These are phyloP conservation scores for Laterallus jamaicensis DNA, from an alignment of 2,113 vertebrate genomes.

Conservation along the genomic window DNA sequence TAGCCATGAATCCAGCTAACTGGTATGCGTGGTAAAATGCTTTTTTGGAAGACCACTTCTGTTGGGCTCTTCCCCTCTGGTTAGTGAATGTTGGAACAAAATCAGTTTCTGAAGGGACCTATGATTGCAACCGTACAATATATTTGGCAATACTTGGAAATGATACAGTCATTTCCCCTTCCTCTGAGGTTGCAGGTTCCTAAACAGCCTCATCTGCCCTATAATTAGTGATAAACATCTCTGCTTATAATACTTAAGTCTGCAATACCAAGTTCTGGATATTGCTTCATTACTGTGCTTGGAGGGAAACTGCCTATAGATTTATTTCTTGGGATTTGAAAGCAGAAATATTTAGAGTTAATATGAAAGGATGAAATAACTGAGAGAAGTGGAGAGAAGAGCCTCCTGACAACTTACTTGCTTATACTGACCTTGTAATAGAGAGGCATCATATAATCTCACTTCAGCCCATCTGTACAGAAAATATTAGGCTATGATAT, in stretches of 20 bases:
- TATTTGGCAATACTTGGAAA: not conserved
- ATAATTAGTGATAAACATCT: not conserved
- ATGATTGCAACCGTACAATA: not conserved
- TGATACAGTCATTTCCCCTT: conserved; percentile 6
- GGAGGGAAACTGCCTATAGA: not conserved
- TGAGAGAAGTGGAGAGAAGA: not conserved
- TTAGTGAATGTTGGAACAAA: not conserved
- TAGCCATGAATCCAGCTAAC: not conserved
- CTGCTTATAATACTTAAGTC: not conserved
- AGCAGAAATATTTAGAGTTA: not conserved
- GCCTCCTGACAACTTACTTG: not conserved
- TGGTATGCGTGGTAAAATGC: not conserved
- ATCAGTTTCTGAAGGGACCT: not conserved
- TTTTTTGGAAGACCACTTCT: not conserved
- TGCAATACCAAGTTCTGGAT: not conserved
- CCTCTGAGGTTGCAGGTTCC: not conserved
- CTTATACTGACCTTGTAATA: not conserved
- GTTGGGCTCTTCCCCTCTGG: not conserved
- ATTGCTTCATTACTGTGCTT: not conserved
- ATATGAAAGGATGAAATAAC: not conserved
- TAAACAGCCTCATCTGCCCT: not conserved
- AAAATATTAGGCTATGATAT: not conserved
- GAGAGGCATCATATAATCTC: not conserved
- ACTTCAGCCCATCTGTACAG: not conserved
- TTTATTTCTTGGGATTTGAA: not conserved